Evolutionary conservation across 2,113 vertebrate species (phyloP).

Genomic region (Semicossyphus pulcher): DNA sequence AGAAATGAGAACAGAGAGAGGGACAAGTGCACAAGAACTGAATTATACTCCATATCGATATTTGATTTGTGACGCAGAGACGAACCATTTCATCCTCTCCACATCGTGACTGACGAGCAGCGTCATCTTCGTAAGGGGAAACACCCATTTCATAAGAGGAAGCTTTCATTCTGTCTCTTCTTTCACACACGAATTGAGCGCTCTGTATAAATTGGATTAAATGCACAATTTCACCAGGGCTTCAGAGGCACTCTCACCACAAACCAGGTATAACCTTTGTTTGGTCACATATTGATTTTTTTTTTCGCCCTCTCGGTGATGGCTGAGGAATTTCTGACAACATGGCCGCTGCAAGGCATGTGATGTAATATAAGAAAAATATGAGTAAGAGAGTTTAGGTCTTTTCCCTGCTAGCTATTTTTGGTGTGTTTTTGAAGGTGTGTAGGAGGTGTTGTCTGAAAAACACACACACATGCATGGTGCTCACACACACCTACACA

Average conservation of each 20-base stretch:
- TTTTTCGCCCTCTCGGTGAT: slow-evolving; percentile 1
- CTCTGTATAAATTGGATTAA: slow-evolving; percentile 74
- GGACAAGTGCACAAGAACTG: slow-evolving; percentile 4
- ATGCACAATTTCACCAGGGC: slow-evolving; percentile 70
- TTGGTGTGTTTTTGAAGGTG: slow-evolving; percentile 15
- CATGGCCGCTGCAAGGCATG: slow-evolving; percentile 20
- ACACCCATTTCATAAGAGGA: slow-evolving; percentile 45
- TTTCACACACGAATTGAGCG: slow-evolving; percentile 70
- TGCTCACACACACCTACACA: slow-evolving; percentile 19
- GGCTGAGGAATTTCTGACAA: slow-evolving; percentile 41
- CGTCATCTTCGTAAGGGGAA: slow-evolving; percentile 44
- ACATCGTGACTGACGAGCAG: slow-evolving; percentile 45
- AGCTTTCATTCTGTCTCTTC: slow-evolving; percentile 56
- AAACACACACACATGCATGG: slow-evolving; percentile 24
- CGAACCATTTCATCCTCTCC: slow-evolving; percentile 50
- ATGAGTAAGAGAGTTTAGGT: slow-evolving; percentile 11
- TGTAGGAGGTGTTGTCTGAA: slow-evolving; percentile 33
- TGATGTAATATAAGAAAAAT: slow-evolving; percentile 5
- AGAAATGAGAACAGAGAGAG: slow-evolving; percentile 31
- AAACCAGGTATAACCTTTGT: slow-evolving; percentile 44
- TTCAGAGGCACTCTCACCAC: slow-evolving; percentile 43
- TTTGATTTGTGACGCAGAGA: slow-evolving; percentile 39
- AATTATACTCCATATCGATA: slow-evolving; percentile 46
- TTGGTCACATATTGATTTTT: slow-evolving; percentile 45
- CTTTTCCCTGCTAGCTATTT: slow-evolving; percentile 46